Conservation (phyloP, 2,113 vertebrate species). For the Lanius collurio region DNA sequence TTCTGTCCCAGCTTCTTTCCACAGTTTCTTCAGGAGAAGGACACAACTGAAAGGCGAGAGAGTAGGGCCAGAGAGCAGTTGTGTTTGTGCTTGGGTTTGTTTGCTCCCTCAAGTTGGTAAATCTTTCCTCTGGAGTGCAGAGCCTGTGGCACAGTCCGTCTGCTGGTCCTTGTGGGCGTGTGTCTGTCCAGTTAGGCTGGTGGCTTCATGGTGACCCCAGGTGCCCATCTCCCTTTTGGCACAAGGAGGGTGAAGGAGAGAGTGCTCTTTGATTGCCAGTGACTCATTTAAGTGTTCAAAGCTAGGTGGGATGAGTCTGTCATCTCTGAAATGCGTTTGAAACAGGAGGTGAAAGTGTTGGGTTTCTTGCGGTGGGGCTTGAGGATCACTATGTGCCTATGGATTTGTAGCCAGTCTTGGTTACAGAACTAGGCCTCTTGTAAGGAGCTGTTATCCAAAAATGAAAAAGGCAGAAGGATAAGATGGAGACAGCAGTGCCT, state of each 20-base stretch:
- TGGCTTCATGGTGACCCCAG: not conserved
- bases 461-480: not conserved
- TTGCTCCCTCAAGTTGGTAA: not conserved
- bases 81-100: not conserved
- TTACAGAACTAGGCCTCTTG: not conserved
- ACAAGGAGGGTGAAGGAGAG: not conserved
- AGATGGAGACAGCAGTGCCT: not conserved
- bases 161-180: not conserved
- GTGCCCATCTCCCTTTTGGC: not conserved
- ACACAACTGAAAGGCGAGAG: not conserved
- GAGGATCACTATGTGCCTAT: not conserved
- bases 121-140: not conserved
- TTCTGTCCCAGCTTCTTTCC: not conserved
- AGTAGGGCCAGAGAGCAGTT: not conserved
- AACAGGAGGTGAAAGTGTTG: not conserved
- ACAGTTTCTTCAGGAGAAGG: not conserved
- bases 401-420: not conserved
- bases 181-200: not conserved
- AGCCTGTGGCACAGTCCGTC: not conserved
- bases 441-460: not conserved
- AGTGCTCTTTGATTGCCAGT: accelerated
- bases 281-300: not conserved
- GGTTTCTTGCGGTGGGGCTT: not conserved
- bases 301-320: not conserved
- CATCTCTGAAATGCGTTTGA: not conserved